These are phyloP conservation scores for Pomacea maculata DNA, from an alignment of 1,140 invertebrate genomes.

Conservation along the genomic window DNA sequence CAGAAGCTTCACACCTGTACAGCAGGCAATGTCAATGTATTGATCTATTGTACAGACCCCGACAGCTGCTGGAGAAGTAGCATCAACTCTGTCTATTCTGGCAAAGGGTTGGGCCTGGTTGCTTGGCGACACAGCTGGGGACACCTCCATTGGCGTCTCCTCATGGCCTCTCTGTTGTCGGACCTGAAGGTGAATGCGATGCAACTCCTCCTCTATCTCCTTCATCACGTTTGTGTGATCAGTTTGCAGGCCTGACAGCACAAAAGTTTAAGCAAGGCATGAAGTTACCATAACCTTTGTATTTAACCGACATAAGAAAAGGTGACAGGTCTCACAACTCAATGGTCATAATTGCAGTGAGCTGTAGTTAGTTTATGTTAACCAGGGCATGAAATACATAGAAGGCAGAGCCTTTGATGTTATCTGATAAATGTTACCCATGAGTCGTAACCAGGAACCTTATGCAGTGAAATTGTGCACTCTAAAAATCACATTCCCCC, in stretches of 20 bases:
- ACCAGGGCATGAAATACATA: too few relatives aligned
- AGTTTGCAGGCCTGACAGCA: slow-evolving; percentile 83
- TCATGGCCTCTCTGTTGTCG: slow-evolving; percentile 20
- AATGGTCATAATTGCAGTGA: too few relatives aligned
- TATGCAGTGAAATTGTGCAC: too few relatives aligned
- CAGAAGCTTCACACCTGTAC: too few relatives aligned
- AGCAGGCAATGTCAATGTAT: background rate
- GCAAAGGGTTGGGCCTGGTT: slow-evolving; percentile 71
- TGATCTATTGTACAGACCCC: slow-evolving; percentile 72
- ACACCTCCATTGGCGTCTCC: background rate
- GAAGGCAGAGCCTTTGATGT: too few relatives aligned
- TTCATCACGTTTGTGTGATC: slow-evolving; percentile 88
- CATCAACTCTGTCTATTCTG: slow-evolving; percentile 76
- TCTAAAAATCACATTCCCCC: too few relatives aligned
- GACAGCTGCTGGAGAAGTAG: slow-evolving; percentile 81
- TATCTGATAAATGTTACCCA: too few relatives aligned
- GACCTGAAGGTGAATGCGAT: slow-evolving; percentile 68
- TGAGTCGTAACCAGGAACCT: too few relatives aligned
- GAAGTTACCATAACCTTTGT: too few relatives aligned
- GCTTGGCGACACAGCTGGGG: background rate
- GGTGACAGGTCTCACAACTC: too few relatives aligned
- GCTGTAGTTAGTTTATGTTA: too few relatives aligned
- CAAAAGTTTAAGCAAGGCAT: background rate
- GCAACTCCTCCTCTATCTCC: slow-evolving; percentile 81
- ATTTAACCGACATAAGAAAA: too few relatives aligned